Base-by-base conservation (phyloP, 2,888 invertebrate genomes). In the Lepas anatifera region DNA sequence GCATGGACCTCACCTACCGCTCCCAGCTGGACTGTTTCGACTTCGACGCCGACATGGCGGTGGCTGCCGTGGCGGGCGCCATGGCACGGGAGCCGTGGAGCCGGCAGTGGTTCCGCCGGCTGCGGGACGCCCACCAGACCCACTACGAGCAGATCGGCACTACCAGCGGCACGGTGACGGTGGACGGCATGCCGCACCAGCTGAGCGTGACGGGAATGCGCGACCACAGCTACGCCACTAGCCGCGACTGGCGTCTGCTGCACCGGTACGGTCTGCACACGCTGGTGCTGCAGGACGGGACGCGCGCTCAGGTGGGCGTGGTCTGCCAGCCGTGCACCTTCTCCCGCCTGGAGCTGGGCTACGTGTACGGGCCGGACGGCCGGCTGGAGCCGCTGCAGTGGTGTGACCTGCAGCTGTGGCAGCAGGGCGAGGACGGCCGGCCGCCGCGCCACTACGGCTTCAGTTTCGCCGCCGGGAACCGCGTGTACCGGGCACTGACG, bases 121-220 rank as follows among this genome's bases (percentile, higher is more conserved):
- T 87, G 73, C 81, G 52, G 79, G 88, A 88, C 37, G 85, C 86
- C 2, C 89, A 90, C 77, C 90, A 92, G 77, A 87, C 87, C 0
- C 92, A 92, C 77, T 91, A 92, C 78, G 92, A 92, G 76, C 91
- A 92, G 80, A 88, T 87, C 79, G 90, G 91, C 0, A 79, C 79
- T 6, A 77, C 89, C 69, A 81, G 81, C 39, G 89, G 88, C 68
- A 83, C 80, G 39, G 79, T 89, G 68, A 80, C 79, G 68, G 80
- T 90, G 3, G 84, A 84, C 11, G 82, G 82, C 7, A 74, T 76
- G 69, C 81, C 83, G 46, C 78, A 83, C 50, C 78, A 82, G 63
- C 79, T 84, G 2, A 78, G 82, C 2, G 78, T 90, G 73, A 83
- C 85, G 29, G 86, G 88, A 0, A 89, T 90, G 79, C 83, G 91